Evolutionary conservation across 1,140 invertebrate genomes (phyloP), one percentile per base, ranked within the genome.

Genomic region (Bactericera cockerelli): DNA sequence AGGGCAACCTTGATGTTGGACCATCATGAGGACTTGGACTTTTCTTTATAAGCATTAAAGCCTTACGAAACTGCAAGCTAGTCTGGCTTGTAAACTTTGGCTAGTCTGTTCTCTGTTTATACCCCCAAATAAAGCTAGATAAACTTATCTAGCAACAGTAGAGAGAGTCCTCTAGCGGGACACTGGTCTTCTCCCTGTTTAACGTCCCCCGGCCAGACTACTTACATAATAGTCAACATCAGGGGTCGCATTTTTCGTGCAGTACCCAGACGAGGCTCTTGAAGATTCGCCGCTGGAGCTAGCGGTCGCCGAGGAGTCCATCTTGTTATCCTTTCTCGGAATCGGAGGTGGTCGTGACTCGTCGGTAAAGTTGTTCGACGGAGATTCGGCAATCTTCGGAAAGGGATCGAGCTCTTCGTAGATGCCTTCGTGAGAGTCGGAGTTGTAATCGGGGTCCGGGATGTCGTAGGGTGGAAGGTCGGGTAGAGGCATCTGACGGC

Each of bases 171-270:
- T n/a, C n/a, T n/a, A n/a, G n/a, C n/a, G n/a, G n/a, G n/a, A n/a
- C n/a, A n/a, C n/a, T n/a, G n/a, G n/a, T n/a, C n/a, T n/a, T n/a
- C n/a, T n/a, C n/a, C n/a, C n/a, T n/a, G n/a, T n/a, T n/a, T n/a
- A n/a, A n/a, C n/a, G n/a, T n/a, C n/a, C n/a, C n/a, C n/a, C n/a
- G n/a, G n/a, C n/a, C n/a, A n/a, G n/a, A 19, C 4, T 19, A 49
- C 42, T 49, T n/a, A 49, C 42, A 49, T 49, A 49, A 49, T 49
- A 49, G 8, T 19, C 42, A 4, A 16, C 42, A 49, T 49, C 42
- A 4, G 42, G 42, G 4, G 42, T 49, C 22, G n/a, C 8, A 49
- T 6, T 49, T n/a, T 49, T 49, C n/a, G 42, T 49, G 19, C 42
- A 49, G 19, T 49, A 49, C 8, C 42, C 42, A 8, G 42, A 49